Base-by-base conservation (phyloP, 2,888 invertebrate species). In the Agriopis marginaria region DNA sequence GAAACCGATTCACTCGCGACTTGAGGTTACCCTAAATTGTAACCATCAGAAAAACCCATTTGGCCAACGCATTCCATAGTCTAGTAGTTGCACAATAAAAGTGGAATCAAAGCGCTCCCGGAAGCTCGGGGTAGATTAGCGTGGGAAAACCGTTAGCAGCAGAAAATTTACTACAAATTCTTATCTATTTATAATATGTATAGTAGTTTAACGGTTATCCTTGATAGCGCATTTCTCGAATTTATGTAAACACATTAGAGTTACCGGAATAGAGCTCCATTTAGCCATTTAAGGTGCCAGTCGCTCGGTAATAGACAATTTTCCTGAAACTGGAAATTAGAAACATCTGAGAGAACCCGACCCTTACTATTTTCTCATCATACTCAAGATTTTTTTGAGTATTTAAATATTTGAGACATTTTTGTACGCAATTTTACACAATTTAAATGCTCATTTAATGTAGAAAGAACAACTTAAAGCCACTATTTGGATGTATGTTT, bases 311-410 rank as follows among this genome's bases (percentile, higher is more conserved):
- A 56, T 56, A 56, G 56, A 56, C 56, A 56, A 56, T 44, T 56
- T 60, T 60, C 60, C 39, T n/a, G 12, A 39, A 49, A 49, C 39
- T 44, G 60, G 60, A 60, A 60, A 60, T 60, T 39, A 49, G 60
- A 60, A 60, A 60, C 49, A 49, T 59, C n/a, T 47, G 47, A 47
- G 58, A 47, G 42, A 49, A 12, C 42, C 45, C 39, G 3, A 32
- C 59, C n/a, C 11, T 39, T 7, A 14, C 44, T n/a, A n/a, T 44
- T 56, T 44, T 56, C 54, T 56, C 9, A 17, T 56, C 40, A 9
- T 55, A 40, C 3, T 40, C 23, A 4, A 55, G n/a, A 12, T 39
- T 39, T 39, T 55, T 55, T 8, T n/a, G 55, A 40, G 39, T 14
- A 55, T 55, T 12, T 53, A 39, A 11, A 55, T 6, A 32, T 23